phyloP scores from a whole-genome alignment of 2,888 invertebrate species.

The Mimas tiliae region DNA sequence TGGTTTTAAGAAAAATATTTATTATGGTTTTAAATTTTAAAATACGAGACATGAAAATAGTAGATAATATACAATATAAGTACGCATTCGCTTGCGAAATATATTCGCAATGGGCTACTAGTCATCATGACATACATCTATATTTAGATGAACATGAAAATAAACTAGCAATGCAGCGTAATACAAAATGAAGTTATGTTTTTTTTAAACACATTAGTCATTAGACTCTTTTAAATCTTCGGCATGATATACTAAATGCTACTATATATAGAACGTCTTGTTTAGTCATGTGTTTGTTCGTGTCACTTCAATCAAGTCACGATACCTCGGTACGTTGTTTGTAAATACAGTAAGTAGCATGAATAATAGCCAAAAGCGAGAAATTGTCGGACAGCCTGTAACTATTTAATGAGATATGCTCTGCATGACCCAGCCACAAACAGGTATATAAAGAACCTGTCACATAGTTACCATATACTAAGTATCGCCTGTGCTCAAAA shows the following conservation, averaged over 20 bases:
- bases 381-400: no score
- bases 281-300: no score
- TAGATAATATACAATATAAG: neutral
- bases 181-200: conserved; percentile 8
- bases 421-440: no score
- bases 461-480: no score
- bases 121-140: conserved; percentile 22
- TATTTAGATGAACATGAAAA: conserved; percentile 14
- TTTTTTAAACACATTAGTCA: conserved; percentile 26
- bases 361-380: no score
- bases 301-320: no score
- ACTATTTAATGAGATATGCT: no score
- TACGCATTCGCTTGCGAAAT: conserved; percentile 2
- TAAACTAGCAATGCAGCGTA: conserved; percentile 14
- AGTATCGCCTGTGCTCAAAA: no score
- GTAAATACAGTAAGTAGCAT: no score
- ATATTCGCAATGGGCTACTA: conserved; percentile 9
- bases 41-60: neutral
- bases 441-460: no score
- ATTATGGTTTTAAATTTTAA: neutral
- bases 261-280: conserved; percentile 9
- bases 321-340: no score
- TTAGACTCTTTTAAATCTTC: conserved; percentile 10
- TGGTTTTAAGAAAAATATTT: no score
- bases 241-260: conserved; percentile 1